A percentile compares a stretch with the other conserved stretches of the same genome.
These are phyloP conservation scores for Meloidogyne hapla DNA, from an alignment of 1,140 invertebrate genomes.

Conservation along the genomic window DNA sequence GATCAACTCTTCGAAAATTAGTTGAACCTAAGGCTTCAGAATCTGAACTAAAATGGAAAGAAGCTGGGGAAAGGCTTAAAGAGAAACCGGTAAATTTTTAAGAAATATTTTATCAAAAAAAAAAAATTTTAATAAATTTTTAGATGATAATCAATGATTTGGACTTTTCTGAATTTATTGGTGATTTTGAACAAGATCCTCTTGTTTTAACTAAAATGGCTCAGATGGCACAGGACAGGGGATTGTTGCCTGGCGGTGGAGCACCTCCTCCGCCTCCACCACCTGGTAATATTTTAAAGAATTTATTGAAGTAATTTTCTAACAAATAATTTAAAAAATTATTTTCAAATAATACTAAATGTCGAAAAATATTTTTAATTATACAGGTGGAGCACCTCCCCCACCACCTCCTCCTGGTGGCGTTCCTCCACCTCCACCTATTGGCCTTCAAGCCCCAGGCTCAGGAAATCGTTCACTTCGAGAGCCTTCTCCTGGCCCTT, in stretches of 20 bases:
- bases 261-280: slow-evolving; percentile 49
- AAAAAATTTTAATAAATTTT: slow-evolving; percentile 43
- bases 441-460: slow-evolving; percentile 52
- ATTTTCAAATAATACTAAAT: background rate
- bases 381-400: slow-evolving; percentile 39
- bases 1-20: slow-evolving; percentile 62
- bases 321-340: background rate
- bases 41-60: slow-evolving; percentile 71
- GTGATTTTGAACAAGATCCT: slow-evolving; percentile 65
- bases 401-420: slow-evolving; percentile 65
- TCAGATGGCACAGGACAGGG: slow-evolving; percentile 53
- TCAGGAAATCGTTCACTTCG: slow-evolving; percentile 29
- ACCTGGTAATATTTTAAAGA: background rate
- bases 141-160: slow-evolving; percentile 87
- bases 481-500: slow-evolving; percentile 49
- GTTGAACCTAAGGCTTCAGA: slow-evolving; percentile 76
- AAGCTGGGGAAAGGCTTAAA: slow-evolving; percentile 33
- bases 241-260: slow-evolving; percentile 51
- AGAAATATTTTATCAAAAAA: slow-evolving; percentile 68
- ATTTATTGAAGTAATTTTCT: background rate
- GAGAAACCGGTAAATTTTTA: slow-evolving; percentile 20
- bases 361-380: background rate
- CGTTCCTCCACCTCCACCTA: slow-evolving; percentile 49
- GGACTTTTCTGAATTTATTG: slow-evolving; percentile 85
- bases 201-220: slow-evolving; percentile 54